Evolutionary conservation across 2,888 invertebrate genomes (phyloP), one percentile per base, ranked within the genome.

Genomic region (Aphodius granarius): DNA sequence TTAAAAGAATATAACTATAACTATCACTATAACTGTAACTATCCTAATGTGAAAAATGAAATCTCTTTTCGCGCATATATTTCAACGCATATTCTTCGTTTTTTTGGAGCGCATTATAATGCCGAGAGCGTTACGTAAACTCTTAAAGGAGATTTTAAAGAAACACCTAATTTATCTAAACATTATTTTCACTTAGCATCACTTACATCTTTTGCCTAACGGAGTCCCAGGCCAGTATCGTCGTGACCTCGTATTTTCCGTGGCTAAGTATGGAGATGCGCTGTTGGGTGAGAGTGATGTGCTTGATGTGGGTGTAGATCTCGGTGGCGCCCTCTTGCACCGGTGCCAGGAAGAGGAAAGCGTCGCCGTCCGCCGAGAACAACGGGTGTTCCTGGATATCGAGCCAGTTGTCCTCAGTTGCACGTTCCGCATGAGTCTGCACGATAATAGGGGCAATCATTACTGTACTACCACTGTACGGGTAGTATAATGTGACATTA

Each of bases 291-390:
- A 95, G 91, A 78, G 94, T 95, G 79, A 95, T 92, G 86, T 95
- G 95, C 84, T 95, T 95, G 86, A 96, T 95, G 89, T 96, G 96
- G 65, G 95, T 95, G 88, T 93, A 96, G 85, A 94, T 93, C 85
- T 95, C 95, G 78, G 93, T 92, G 66, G 92, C 93, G 70, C 95
- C 95, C 84, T 96, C 96, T 83, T 95, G 94, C 72, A 96, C 94
- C 17, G 94, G 92, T 4, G 95, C 94, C 79, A 95, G 89, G 76
- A 96, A 89, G 78, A 96, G 90, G 87, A 95, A 95, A 82, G 94
- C 95, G 85, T 94, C 93, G 22, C 95, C 95, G 83, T 95, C 95
- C 76, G 93, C 92, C 0, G 95, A 93, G 87, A 95, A 95, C 21
- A 96, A 90, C 18, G 96, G 96, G 86, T 94, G 93, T 64, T 94